phyloP scores from a whole-genome alignment of 2,113 vertebrate species.

The Labeo rohita region DNA sequence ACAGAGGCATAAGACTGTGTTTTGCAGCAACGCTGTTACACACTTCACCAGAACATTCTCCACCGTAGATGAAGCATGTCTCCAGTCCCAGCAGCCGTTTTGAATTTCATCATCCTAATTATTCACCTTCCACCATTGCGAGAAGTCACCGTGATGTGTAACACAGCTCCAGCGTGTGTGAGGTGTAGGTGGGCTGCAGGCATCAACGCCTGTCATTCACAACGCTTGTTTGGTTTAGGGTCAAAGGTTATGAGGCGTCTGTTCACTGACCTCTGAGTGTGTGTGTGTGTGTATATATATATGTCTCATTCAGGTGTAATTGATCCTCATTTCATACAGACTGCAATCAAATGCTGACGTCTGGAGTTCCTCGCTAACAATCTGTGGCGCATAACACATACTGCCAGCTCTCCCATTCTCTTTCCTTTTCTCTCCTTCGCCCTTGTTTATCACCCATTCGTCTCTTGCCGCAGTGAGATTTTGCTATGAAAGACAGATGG shows the following conservation, averaged over 20 bases:
- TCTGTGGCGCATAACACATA: background rate
- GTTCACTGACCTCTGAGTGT: constrained; percentile 1
- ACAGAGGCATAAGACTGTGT: constrained; percentile 20
- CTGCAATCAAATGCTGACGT: background rate
- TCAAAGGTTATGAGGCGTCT: constrained; percentile 36
- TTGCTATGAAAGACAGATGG: constrained; percentile 34
- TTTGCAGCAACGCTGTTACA: background rate
- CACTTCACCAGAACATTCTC: constrained; percentile 50
- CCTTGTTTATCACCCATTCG: background rate
- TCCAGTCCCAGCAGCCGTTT: constrained; percentile 44
- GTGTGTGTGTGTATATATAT: background rate
- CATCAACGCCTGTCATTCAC: constrained; percentile 14
- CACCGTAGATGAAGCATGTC: constrained; percentile 51
- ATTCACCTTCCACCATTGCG: background rate
- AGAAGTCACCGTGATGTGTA: background rate
- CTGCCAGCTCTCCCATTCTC: background rate
- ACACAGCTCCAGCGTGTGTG: background rate
- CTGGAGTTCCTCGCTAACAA: constrained; percentile 22
- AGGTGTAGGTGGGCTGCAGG: constrained; percentile 25
- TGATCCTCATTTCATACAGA: constrained; percentile 6
- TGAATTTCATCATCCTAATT: constrained; percentile 55
- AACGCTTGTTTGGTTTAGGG: constrained; percentile 19
- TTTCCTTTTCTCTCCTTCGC: background rate
- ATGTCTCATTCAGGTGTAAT: constrained; percentile 25
- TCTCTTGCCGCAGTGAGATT: constrained; percentile 11